Base-by-base conservation (phyloP, 2,113 vertebrate genomes). In the Erpornis zantholeuca region DNA sequence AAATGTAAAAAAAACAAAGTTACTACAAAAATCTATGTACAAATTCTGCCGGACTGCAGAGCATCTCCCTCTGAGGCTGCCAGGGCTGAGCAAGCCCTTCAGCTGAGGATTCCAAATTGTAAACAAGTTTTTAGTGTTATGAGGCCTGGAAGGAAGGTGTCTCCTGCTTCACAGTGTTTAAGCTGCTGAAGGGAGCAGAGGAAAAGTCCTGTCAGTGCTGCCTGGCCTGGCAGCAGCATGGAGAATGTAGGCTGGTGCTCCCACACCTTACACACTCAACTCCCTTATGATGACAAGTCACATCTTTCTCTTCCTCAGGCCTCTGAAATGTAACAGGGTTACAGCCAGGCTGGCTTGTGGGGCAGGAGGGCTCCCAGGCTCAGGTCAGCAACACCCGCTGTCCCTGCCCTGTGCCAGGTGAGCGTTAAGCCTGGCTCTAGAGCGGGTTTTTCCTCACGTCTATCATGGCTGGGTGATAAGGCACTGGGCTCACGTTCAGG, bases 391-490 rank as follows among this genome's bases (percentile, higher is more conserved):
- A 0, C 6, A 36, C 5, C 40, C 12, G 7, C 33, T 75, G 13
- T 81, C 22, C 31, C 54, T 49, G 47, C 38, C 53, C 59, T 12
- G 8, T 8, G 65, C 69, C 47, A 35, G 64, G 10, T 6, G 7
- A 82, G 63, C 0, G 0, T 6, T 24, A 3, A 54, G 22, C 22
- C n/a, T 3, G 1, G 1, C 2, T 42, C 98, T 98, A 99, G 73
- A 99, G 88, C 0, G 99, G 99, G 80, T 99, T 99, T 94, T 96
- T 99, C 95, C 99, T 98, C 38, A 99, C 98, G 1, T 99, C 99
- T 6, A 99, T 99, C 57, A 99, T 98, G 21, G 97, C 96, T 3
- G 98, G 98, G 92, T 97, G 98, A 45, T 98, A 83, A 50, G 93
- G 92, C 84, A 96, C 73, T 0, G 98, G 97, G 72, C 98, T 97